Base-by-base conservation (phyloP, 2,888 invertebrate species). In the Mesopsocus fuscifrons region DNA sequence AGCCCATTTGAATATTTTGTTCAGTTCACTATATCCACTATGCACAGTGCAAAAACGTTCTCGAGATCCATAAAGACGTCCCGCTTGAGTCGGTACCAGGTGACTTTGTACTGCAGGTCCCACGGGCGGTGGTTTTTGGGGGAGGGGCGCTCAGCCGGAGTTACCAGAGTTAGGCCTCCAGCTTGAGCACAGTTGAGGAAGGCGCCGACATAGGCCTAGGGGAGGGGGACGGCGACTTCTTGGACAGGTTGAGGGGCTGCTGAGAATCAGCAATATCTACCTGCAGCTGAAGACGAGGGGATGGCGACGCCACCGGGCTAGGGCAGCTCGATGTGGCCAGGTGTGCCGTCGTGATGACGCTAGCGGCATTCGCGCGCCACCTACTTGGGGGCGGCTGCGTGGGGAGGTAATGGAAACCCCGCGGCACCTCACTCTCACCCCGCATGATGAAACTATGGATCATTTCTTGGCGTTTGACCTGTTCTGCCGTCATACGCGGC, bases 381-480 rank as follows among this genome's bases (percentile, higher is more conserved):
- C 42, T 43, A 41, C 41, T 38, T 17, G 33, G 15, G 40, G 21
- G 22, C 48, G 43, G 43, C 47, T 56, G 53, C 42, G 45, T 44
- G 35, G 49, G 43, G 30, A 44, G 54, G 52, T 32, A 52, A 50
- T 40, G 48, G 22, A 44, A 45, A 15, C 48, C 49, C 11, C 20
- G n/a, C 17, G 38, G 38, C 6, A 20, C 17, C 6, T 38, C 38
- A 6, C 66, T 61, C 52, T 79, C 78, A 2, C 74, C 76, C 47
- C 84, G 72, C 75, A 88, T 84, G 60, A 91, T 84, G 62, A 84
- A 85, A 59, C 81, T 85, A 63, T 88, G 88, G 58, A 91, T 85
- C 56, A 88, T 80, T 62, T 91, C 89, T 26, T 85, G 84, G 55
- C 87, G 77, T 61, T 88, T 87, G 63, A 85, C 72, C 65, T 88